phyloP scores from a whole-genome alignment of 2,113 vertebrate species.

The Elanoides forficatus region DNA sequence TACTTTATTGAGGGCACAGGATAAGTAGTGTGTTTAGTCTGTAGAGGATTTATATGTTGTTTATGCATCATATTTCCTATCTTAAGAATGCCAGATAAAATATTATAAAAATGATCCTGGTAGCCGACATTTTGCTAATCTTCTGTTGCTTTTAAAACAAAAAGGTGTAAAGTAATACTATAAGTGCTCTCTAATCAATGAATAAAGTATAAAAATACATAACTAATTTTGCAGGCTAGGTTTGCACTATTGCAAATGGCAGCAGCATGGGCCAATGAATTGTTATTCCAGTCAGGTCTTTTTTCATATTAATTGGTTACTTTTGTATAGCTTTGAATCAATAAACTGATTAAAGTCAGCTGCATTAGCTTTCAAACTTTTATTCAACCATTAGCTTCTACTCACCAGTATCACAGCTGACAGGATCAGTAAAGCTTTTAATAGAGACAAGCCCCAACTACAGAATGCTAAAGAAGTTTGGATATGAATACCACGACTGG shows the following conservation, averaged over 20 bases:
- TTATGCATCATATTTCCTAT: not conserved
- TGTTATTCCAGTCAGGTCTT: not conserved
- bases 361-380: not conserved
- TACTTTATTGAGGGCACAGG: not conserved
- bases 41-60: not conserved
- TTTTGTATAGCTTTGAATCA: not conserved
- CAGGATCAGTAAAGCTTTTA: not conserved
- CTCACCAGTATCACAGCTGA: not conserved
- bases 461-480: not conserved
- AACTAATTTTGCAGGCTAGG: not conserved
- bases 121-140: not conserved
- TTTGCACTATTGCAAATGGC: not conserved
- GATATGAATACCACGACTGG: not conserved
- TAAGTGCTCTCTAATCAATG: not conserved
- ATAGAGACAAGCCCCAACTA: not conserved
- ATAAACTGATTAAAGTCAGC: not conserved
- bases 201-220: not conserved
- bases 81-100: not conserved
- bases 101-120: not conserved
- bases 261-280: not conserved
- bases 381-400: not conserved
- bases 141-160: not conserved
- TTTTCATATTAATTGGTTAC: not conserved
- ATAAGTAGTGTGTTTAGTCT: not conserved
- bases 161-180: not conserved